Evolutionary conservation across 2,888 invertebrate species (phyloP), one percentile per base, ranked within the genome.

Genomic region (Drosophila pseudotakahashii): DNA sequence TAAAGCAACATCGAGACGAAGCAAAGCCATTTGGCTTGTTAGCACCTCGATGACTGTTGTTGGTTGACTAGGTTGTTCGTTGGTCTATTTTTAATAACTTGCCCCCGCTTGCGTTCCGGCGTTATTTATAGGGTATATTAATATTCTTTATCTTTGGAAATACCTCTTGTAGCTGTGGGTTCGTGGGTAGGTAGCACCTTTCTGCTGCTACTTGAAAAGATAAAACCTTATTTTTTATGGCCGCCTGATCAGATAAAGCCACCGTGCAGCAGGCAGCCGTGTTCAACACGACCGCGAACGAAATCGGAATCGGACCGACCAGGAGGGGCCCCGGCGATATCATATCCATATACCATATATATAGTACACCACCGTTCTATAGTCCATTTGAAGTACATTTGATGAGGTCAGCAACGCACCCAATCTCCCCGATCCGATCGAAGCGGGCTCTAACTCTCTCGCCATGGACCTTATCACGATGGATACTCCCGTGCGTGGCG

Each of bases 151-250:
- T 90, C 91, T 85, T 89, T 89, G 73, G 74, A 84, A 89, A 79
- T 79, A 80, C 60, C 76, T 72, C 70, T 79, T 75, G 66, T 64
- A 53, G 52, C 50, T 14, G 51, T 23, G 30, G 30, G 67, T n/a
- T 39, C 59, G 75, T 47, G 75, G 64, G 81, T 79, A 79, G 87
- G 84, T 90, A 90, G 90, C 86, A 88, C 88, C 89, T 88, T 90
- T 81, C 78, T 73, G 89, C 89, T 88, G 86, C 91, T 88, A 91
- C 90, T 90, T 90, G 90, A 90, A 89, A 66, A 90, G 91, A 90
- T 91, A 90, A 90, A 91, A 89, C 60, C 83, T 81, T 78, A 78
- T 79, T 87, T 87, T 89, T 90, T 90, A 90, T 90, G 89, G 82
- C 86, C 77, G 79, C 89, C 86, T 80, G 90, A 90, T 90, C 91